Base-by-base conservation (phyloP, 2,888 invertebrate species). In the Tetrapedia diversipes region DNA sequence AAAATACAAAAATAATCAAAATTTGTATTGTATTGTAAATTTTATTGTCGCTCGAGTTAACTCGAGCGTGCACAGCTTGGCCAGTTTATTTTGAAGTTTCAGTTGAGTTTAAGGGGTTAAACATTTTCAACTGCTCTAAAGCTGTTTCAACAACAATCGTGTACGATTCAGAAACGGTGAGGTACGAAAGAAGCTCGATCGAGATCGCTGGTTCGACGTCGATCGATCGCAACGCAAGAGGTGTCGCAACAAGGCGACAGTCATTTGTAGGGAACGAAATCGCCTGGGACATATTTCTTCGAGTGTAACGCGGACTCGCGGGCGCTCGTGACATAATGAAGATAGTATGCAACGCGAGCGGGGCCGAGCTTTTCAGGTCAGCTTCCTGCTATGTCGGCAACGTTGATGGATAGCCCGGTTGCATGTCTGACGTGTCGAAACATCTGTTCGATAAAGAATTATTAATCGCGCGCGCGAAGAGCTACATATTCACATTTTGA, bases 391-490 rank as follows among this genome's bases (percentile, higher is more conserved):
- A 72, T 41, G 71, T 78, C 51, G 75, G 63, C 71, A 75, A 78
- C 69, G 56, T 59, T 83, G 81, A 83, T 83, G 71, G 83, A 83
- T 83, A 77, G 75, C 69, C 54, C 73, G 64, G 66, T 77, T 76
- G 71, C 83, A 70, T 68, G 81, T 77, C 71, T 65, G 54, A 67
- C 79, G 73, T 76, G 81, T 81, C 80, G 81, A 83, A 83, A 81
- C 81, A 77, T 71, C 71, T 77, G 60, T 76, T 78, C 77, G 77
- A 78, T 81, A 77, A 81, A 73, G 70, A 78, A 71, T 73, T 78
- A 83, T 81, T 81, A 81, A 80, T 83, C 79, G 65, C 72, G 49
- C 69, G 43, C 61, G 32, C 37, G 14, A 56, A n/a, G 14, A n/a
- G 34, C 14, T 54, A 47, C 16, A 45, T 63, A n/a, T n/a, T n/a